A percentile compares a stretch with the other conserved stretches of the same genome.
Conservation (phyloP, 92 coral and sea anemone species). For the Palythoa caribaeorum region DNA sequence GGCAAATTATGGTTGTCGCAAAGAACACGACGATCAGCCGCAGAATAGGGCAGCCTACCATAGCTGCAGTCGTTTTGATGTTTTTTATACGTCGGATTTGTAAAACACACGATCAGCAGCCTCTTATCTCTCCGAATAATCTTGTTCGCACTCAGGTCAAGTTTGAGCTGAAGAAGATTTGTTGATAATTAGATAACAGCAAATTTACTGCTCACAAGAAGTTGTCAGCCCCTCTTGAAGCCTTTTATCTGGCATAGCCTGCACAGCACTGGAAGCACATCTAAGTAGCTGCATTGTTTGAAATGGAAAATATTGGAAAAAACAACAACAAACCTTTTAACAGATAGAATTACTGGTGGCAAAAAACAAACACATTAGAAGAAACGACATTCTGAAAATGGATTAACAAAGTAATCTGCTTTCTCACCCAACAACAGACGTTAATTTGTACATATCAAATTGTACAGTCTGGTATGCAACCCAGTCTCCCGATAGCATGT, state of each 20-base stretch:
- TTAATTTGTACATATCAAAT: neutral
- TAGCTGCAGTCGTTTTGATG: neutral
- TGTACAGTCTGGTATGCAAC: constrained; percentile 5
- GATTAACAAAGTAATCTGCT: constrained; percentile 43
- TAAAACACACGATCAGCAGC: neutral
- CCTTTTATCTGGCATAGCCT: neutral
- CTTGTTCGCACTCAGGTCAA: constrained; percentile 21
- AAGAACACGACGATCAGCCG: constrained; percentile 14
- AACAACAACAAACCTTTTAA: constrained; percentile 50
- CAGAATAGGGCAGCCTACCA: neutral
- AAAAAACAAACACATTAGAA: constrained; percentile 40
- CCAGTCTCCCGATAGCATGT: neutral
- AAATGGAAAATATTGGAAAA: constrained; percentile 28
- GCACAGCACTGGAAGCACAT: constrained; percentile 8
- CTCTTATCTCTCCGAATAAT: neutral
- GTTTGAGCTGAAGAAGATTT: neutral
- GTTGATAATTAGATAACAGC: neutral
- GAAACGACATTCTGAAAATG: constrained; percentile 47
- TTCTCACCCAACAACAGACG: constrained; percentile 25
- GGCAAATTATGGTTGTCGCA: neutral
- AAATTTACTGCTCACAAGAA: neutral
- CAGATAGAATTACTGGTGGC: constrained; percentile 38
- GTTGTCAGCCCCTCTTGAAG: neutral
- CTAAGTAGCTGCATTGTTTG: constrained; percentile 39
- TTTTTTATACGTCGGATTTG: neutral